Evolutionary conservation across 2,113 vertebrate genomes (phyloP).

Genomic region (Gila orcuttii): DNA sequence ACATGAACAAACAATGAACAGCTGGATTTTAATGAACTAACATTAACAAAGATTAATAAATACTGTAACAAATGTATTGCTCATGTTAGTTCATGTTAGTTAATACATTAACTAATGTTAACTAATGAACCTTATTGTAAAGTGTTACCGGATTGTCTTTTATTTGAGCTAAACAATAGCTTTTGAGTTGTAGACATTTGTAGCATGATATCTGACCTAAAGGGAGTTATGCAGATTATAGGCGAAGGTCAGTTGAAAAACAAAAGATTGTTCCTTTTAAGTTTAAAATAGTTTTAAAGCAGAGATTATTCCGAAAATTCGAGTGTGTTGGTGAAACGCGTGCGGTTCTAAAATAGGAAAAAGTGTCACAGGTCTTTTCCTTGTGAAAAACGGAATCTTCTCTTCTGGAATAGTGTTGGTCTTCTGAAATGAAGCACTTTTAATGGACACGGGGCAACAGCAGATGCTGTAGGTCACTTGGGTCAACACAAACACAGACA

Average conservation of each 20-base stretch:
- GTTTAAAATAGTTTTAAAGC: conserved; percentile 9
- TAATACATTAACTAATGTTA: too few relatives aligned
- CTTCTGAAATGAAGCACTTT: conserved; percentile 5
- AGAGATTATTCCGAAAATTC: background rate
- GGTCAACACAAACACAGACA: conserved; percentile 37
- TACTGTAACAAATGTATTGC: too few relatives aligned
- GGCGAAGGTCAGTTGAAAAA: background rate
- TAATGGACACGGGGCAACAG: conserved; percentile 25
- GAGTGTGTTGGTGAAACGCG: background rate
- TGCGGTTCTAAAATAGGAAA: background rate
- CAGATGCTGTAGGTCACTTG: conserved; percentile 27
- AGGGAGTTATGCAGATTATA: background rate
- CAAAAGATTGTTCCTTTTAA: background rate
- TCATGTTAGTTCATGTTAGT: too few relatives aligned
- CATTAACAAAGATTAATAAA: too few relatives aligned
- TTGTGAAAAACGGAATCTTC: background rate
- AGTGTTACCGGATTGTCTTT: conserved; percentile 50
- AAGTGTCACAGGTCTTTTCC: background rate
- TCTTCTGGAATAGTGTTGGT: conserved; percentile 19
- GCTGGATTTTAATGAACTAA: too few relatives aligned
- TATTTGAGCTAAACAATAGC: conserved; percentile 33
- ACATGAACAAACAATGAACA: too few relatives aligned
- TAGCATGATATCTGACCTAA: conserved; percentile 30
- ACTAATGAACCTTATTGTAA: too few relatives aligned
- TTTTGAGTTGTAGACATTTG: conserved; percentile 10